phyloP scores from a whole-genome alignment of 2,797 vertebrate genomes.

The Craterocephalus amniculus region DNA sequence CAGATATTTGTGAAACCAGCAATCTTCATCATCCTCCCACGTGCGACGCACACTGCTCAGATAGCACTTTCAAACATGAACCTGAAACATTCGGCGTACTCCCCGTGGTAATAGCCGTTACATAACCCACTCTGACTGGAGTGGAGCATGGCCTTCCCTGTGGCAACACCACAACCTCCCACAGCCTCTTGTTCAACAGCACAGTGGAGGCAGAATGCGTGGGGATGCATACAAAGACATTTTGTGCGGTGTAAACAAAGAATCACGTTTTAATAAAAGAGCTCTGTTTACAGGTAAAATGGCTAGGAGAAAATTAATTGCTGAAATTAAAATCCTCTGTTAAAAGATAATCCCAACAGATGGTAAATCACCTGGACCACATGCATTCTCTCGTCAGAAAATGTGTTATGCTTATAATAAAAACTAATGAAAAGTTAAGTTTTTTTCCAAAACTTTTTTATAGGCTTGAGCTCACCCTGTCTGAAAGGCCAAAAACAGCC shows the following conservation, averaged over 20 bases:
- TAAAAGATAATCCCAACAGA: not conserved
- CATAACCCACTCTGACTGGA: slow-evolving; percentile 76
- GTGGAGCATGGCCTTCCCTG: slow-evolving; percentile 68
- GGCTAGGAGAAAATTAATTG: not conserved
- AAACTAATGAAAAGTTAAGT: not conserved
- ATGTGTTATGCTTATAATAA: too few relatives aligned
- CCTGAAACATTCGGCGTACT: slow-evolving; percentile 57
- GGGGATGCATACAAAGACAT: slow-evolving; percentile 36
- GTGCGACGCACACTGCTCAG: slow-evolving; percentile 47
- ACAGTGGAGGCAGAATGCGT: slow-evolving; percentile 47
- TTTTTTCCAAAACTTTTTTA: not conserved
- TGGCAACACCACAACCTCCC: slow-evolving; percentile 74
- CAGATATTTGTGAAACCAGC: slow-evolving; percentile 55
- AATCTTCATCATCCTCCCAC: slow-evolving; percentile 65
- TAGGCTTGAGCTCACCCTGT: not conserved
- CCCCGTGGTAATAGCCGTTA: slow-evolving; percentile 76
- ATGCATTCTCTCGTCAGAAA: not conserved
- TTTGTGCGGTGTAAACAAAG: slow-evolving; percentile 54
- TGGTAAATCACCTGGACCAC: not conserved
- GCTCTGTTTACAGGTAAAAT: slow-evolving; percentile 12
- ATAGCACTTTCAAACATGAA: slow-evolving; percentile 66
- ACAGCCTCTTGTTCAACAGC: slow-evolving; percentile 70
- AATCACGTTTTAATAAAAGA: slow-evolving; percentile 33
- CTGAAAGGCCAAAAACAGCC: not conserved
- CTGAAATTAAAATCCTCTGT: not conserved